Percentiles rank a stretch among this genome's conserved stretches.
Evolutionary conservation across 2,113 vertebrate genomes (phyloP).

Genomic region (Archilochus colubris): DNA sequence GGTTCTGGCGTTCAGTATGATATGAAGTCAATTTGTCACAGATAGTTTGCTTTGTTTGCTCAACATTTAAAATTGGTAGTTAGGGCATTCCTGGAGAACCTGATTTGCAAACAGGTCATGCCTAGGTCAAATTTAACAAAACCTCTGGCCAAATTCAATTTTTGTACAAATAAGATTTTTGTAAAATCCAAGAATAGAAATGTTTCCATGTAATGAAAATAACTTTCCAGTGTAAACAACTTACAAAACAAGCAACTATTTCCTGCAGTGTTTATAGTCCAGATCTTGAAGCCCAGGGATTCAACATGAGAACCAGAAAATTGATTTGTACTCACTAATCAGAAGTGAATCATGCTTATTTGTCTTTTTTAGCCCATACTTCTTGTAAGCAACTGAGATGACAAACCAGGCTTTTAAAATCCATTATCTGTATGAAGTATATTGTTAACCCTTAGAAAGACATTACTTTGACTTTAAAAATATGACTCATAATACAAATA

Average conservation of each 20-base stretch:
- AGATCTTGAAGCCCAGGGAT: neutral
- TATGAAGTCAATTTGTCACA: neutral
- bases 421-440: neutral
- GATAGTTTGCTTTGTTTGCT: neutral
- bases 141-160: neutral
- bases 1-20: neutral
- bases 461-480: neutral
- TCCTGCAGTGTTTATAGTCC: neutral
- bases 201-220: neutral
- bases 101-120: neutral
- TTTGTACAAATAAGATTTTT: slow-evolving; percentile 5
- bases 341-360: neutral
- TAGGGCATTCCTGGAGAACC: neutral
- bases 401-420: slow-evolving; percentile 6
- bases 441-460: neutral
- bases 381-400: neutral
- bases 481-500: neutral
- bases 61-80: neutral
- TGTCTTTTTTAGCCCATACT: neutral
- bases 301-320: neutral
- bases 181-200: neutral
- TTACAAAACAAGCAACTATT: neutral
- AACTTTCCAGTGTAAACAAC: neutral
- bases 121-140: neutral
- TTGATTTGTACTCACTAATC: neutral